phyloP scores from a whole-genome alignment of 2,888 invertebrate genomes.

The Mesorhabditis sp. region DNA sequence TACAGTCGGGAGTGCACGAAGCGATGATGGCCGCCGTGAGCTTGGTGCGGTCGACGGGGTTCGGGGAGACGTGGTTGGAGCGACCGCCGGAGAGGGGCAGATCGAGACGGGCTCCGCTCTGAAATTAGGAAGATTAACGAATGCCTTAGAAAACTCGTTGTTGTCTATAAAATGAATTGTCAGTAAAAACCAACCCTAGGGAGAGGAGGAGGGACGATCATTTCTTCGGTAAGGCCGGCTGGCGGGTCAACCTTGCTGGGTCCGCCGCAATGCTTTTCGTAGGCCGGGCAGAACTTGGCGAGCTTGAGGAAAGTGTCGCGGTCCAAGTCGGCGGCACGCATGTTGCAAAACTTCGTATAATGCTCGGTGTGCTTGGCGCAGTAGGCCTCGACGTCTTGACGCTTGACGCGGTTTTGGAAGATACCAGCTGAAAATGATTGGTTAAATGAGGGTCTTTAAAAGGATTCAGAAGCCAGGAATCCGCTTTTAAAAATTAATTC shows the following conservation, averaged over 20 bases:
- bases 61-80: constrained; percentile 15
- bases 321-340: constrained; percentile 26
- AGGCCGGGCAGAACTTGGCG: constrained; percentile 48
- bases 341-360: constrained; percentile 38
- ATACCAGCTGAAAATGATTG: neutral
- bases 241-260: constrained; percentile 20
- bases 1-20: constrained; percentile 44
- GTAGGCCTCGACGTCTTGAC: constrained; percentile 34
- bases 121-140: neutral
- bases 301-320: constrained; percentile 34
- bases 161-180: neutral
- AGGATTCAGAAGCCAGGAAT: neutral
- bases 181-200: constrained; percentile 28
- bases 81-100: constrained; percentile 22
- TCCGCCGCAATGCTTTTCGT: constrained; percentile 41
- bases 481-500: neutral
- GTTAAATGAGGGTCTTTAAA: constrained; percentile 1
- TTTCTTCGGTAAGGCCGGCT: constrained; percentile 8
- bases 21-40: constrained; percentile 43
- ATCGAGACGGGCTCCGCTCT: constrained; percentile 29
- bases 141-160: neutral
- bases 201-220: constrained; percentile 47
- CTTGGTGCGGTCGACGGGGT: constrained; percentile 14
- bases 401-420: constrained; percentile 20
- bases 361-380: constrained; percentile 39